Conservation (phyloP, 2,113 vertebrate species). For the Thunnus maccoyii region DNA sequence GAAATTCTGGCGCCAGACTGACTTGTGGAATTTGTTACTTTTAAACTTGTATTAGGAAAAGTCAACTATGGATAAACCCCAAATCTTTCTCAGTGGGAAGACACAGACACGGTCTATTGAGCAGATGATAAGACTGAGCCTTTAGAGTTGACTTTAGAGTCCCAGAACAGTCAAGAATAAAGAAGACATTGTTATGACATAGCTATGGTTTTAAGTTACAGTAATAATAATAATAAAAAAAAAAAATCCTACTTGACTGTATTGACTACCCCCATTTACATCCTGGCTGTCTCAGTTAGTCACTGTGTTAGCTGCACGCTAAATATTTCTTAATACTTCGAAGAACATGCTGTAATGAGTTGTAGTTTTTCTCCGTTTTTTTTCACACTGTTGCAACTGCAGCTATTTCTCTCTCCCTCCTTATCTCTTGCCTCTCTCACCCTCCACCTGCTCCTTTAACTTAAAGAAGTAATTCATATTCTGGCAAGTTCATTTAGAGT, state of each 20-base stretch:
- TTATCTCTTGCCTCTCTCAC: neutral
- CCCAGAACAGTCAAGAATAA: slow-evolving; percentile 5
- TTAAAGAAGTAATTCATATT: neutral
- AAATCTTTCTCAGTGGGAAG: slow-evolving; percentile 19
- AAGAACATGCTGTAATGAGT: neutral
- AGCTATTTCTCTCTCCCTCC: neutral
- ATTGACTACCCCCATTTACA: neutral
- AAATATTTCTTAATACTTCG: too few relatives aligned
- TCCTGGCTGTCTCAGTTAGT: too few relatives aligned
- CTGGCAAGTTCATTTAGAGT: neutral
- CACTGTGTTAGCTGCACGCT: neutral
- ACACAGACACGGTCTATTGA: neutral
- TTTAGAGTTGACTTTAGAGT: slow-evolving; percentile 9
- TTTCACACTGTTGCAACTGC: neutral
- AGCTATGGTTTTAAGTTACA: neutral
- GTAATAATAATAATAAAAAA: neutral
- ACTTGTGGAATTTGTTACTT: slow-evolving; percentile 63
- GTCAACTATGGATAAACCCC: slow-evolving; percentile 50
- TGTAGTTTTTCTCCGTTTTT: neutral
- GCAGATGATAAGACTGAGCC: slow-evolving; percentile 58
- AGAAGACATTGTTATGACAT: slow-evolving; percentile 7
- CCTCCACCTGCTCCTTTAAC: neutral
- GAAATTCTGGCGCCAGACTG: slow-evolving; percentile 77
- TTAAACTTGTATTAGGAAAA: slow-evolving; percentile 61
- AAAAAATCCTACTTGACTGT: neutral